Base-by-base conservation (phyloP, 2,888 invertebrate genomes). In the Microctonus hyperodae region DNA sequence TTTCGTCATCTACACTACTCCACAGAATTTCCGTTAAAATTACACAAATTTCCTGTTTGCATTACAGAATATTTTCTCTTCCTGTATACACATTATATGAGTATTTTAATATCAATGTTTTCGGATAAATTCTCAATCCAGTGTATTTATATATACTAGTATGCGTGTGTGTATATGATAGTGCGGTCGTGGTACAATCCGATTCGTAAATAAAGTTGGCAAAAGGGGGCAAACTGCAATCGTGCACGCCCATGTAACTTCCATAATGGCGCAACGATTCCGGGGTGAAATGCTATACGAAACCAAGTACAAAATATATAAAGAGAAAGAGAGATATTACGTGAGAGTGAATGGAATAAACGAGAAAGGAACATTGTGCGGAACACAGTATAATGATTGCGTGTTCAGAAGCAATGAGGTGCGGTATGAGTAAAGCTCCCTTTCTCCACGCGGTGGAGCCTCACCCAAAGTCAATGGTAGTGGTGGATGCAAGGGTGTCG, bases 191-290 rank as follows among this genome's bases (percentile, higher is more conserved):
- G 44, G 44, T 35, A 62, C 62, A 61, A 50, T 53, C 35, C 67
- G 76, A 80, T 81, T 80, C 80, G 78, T 80, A 81, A 81, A 81
- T 81, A 81, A 81, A 81, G 80, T 81, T 79, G 78, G 81, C 79
- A 81, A 78, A 40, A 65, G 70, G 74, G 75, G 76, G 78, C 77
- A 78, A 80, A 81, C 81, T 80, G 81, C 80, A 78, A 79, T 81
- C 75, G 79, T 76, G 73, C 79, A 78, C 79, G 82, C 81, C 81
- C 80, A 81, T 81, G 75, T 80, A 80, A 80, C 80, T 81, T 77
- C 76, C 79, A 79, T 81, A 80, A 82, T 82, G 81, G 81, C 79
- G 81, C 77, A 79, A 78, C 80, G 79, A 82, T 81, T 79, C 77
- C 74, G 76, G 62, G 64, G 23, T 53, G 60, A 11, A 33, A 31